Conservation (phyloP, 2,797 vertebrate species). For the Tragelaphus eurycerus region DNA sequence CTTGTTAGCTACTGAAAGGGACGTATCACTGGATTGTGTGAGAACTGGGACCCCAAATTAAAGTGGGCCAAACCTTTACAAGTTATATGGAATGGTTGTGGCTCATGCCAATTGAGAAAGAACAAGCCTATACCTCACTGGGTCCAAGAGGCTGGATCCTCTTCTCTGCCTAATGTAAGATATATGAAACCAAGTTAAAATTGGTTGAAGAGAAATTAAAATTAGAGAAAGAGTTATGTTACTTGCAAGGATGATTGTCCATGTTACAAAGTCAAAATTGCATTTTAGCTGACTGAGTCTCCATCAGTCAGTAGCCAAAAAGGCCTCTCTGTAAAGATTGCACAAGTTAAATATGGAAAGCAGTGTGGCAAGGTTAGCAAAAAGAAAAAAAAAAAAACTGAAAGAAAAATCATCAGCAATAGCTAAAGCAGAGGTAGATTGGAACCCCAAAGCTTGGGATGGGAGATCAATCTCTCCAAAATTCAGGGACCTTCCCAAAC, state of each 20-base stretch:
- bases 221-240: background rate
- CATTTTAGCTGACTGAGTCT: background rate
- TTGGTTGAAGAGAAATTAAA: background rate
- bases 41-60: background rate
- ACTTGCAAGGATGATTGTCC: background rate
- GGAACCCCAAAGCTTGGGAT: background rate
- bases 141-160: background rate
- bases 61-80: background rate
- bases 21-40: background rate
- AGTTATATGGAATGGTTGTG: background rate
- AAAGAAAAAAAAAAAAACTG: background rate
- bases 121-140: background rate
- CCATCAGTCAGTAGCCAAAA: background rate
- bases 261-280: background rate
- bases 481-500: background rate
- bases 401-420: background rate
- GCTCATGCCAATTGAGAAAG: background rate
- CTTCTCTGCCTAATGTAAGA: background rate
- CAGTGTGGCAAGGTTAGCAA: background rate
- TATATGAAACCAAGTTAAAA: background rate
- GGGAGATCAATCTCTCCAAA: background rate
- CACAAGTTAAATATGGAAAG: background rate
- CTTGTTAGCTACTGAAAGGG: background rate
- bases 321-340: background rate
- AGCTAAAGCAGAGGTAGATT: background rate